Evolutionary conservation across 2,797 vertebrate genomes (phyloP).

Genomic region (Liparis tanakae): DNA sequence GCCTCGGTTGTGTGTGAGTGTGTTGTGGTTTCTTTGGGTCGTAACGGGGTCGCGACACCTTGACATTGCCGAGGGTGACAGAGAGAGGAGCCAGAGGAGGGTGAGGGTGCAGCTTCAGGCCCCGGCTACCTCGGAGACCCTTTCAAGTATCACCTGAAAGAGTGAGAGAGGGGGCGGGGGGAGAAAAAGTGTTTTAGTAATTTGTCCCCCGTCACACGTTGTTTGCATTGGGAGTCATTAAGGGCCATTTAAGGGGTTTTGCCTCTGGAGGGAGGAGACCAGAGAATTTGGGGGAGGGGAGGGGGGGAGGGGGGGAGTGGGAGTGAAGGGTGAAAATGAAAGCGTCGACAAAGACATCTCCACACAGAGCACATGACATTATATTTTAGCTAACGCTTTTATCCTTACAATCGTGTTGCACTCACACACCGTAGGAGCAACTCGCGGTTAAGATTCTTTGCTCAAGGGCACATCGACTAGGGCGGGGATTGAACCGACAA

Average conservation of each 20-base stretch:
- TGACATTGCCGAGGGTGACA: constrained; percentile 73
- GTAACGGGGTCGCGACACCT: constrained; percentile 77
- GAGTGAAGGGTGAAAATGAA: constrained; percentile 74
- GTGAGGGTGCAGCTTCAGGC: constrained; percentile 15
- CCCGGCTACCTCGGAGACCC: constrained; percentile 57
- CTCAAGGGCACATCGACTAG: too few relatives aligned
- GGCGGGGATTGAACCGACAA: too few relatives aligned
- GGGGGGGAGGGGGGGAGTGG: constrained; percentile 13
- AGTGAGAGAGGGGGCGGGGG: constrained; percentile 30
- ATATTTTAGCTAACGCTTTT: too few relatives aligned
- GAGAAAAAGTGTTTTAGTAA: constrained; percentile 66
- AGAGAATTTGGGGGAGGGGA: constrained; percentile 63
- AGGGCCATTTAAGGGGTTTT: constrained; percentile 66
- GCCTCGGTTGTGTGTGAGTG: too few relatives aligned
- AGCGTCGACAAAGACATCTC: constrained; percentile 75
- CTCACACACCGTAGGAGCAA: too few relatives aligned
- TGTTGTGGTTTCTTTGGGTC: constrained; percentile 52
- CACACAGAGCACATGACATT: too few relatives aligned
- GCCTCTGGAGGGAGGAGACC: constrained; percentile 71
- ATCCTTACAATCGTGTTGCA: too few relatives aligned
- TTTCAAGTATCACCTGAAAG: constrained; percentile 76
- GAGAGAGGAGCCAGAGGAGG: constrained; percentile 80
- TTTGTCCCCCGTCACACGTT: constrained; percentile 82
- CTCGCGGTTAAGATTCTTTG: too few relatives aligned
- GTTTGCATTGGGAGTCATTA: constrained; percentile 82